Base-by-base conservation (phyloP, 2,888 invertebrate genomes). In the Cosmia pyralina region DNA sequence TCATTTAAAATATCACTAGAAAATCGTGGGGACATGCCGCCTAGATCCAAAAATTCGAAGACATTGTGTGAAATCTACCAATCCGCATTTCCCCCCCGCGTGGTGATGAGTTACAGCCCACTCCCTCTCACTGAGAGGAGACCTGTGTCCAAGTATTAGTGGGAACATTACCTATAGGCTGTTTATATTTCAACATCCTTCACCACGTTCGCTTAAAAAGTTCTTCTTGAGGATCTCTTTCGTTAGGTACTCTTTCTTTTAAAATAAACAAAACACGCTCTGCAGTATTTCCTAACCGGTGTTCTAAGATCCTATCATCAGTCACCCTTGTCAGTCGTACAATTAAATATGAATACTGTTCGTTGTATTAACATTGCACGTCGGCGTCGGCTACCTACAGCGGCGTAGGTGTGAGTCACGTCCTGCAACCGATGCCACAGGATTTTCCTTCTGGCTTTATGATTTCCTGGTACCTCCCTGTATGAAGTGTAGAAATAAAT, bases 361-460 rank as follows among this genome's bases (percentile, higher is more conserved):
- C 7, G 73, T 69, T 85, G 68, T 72, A 79, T 76, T 78, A 75
- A 67, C 58, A 77, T 67, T 59, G 79, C 83, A 79, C 77, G 85
- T 72, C 73, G 59, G 76, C 77, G 85, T 72, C 73, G 59, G 76
- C 62, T 79, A 78, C 79, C 80, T 81, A 82, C 87, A 78, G 82
- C 79, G 65, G 28, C 34, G 78, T 38, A 44, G 48, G 55, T 64
- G 66, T 84, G 84, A 76, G 66, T 81, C 84, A 88, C 85, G 80
- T 88, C 83, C 85, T 79, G 81, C 77, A n/a, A 8, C 38, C 76
- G 67, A 44, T 69, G 85, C 84, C 86, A 75, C 80, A 90, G 88
- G 88, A 88, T 90, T 91, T 91, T 92, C 92, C 91, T 92, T 80
- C 84, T 88, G 71, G 53, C 83, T 89, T 90, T 90, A 91, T 89